Percentiles rank a stretch among this genome's conserved stretches.
phyloP scores from a whole-genome alignment of 64 coral and sea anemone genomes.

The Platygyra sinensis region DNA sequence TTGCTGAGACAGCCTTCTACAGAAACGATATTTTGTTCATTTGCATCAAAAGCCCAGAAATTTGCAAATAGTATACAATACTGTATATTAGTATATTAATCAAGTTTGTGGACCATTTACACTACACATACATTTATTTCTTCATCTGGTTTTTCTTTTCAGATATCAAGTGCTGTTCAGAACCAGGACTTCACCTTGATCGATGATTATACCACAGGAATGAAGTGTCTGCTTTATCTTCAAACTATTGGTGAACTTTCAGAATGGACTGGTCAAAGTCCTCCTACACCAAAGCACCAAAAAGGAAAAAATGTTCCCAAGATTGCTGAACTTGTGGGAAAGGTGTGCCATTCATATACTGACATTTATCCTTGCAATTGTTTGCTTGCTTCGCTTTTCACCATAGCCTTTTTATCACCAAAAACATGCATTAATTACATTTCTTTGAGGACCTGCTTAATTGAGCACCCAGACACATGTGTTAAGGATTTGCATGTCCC shows the following conservation, averaged over 20 bases:
- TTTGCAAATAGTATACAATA: too few relatives aligned
- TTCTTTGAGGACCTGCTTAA: too few relatives aligned
- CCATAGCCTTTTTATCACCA: too few relatives aligned
- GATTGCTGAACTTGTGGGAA: slow-evolving; percentile 88
- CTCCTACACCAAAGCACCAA: slow-evolving; percentile 85
- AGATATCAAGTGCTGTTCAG: slow-evolving; percentile 99
- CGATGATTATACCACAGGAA: slow-evolving; percentile 84
- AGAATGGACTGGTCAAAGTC: slow-evolving; percentile 86
- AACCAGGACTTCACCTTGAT: slow-evolving; percentile 97
- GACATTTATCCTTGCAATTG: not conserved
- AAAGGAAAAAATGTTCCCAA: slow-evolving; percentile 88
- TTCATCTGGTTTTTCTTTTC: not conserved
- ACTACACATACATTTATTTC: not conserved
- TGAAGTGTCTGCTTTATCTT: slow-evolving; percentile 95
- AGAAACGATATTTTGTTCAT: too few relatives aligned
- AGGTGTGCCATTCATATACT: slow-evolving; percentile 55
- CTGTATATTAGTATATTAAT: too few relatives aligned
- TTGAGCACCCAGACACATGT: too few relatives aligned
- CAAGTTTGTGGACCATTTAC: too few relatives aligned
- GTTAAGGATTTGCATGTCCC: too few relatives aligned
- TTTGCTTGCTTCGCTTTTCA: not conserved
- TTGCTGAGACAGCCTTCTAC: too few relatives aligned
- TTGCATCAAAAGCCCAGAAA: too few relatives aligned
- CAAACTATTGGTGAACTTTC: slow-evolving; percentile 73
- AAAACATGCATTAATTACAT: too few relatives aligned